Percentiles rank a stretch among this genome's conserved stretches.
Evolutionary conservation across 2,888 invertebrate species (phyloP).

Genomic region (Ectemnius lituratus): DNA sequence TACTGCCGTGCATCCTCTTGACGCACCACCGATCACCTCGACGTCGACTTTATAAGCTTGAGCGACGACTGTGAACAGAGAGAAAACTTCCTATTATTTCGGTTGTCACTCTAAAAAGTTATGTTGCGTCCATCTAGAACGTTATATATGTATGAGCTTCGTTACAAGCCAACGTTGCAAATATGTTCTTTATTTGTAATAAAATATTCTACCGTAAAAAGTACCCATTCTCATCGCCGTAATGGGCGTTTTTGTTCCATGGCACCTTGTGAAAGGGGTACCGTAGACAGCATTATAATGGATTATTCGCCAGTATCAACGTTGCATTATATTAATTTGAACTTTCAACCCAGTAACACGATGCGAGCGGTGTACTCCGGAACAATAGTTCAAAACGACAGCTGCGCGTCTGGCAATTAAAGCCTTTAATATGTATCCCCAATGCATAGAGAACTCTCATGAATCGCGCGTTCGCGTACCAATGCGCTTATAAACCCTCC

Average conservation of each 20-base stretch:
- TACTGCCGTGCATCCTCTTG: constrained; percentile 86
- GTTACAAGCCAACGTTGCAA: too few species aligned
- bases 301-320: background rate
- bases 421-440: constrained; percentile 16
- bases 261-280: too few species aligned
- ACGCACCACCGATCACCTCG: constrained; percentile 83
- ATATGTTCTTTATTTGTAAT: too few species aligned
- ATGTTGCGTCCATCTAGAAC: too few species aligned
- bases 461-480: background rate
- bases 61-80: constrained; percentile 82
- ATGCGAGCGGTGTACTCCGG: constrained; percentile 8
- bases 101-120: too few species aligned
- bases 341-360: constrained; percentile 32
- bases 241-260: too few species aligned
- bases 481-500: background rate
- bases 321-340: constrained; percentile 17
- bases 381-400: constrained; percentile 12
- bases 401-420: constrained; percentile 31
- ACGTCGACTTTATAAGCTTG: constrained; percentile 87
- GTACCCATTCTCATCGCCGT: too few species aligned
- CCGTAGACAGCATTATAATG: background rate
- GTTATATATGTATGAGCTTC: too few species aligned
- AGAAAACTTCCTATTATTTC: background rate
- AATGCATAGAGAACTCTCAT: constrained; percentile 3
- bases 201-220: too few species aligned